Conservation (phyloP, 2,888 invertebrate species). For the Agrochola litura region DNA sequence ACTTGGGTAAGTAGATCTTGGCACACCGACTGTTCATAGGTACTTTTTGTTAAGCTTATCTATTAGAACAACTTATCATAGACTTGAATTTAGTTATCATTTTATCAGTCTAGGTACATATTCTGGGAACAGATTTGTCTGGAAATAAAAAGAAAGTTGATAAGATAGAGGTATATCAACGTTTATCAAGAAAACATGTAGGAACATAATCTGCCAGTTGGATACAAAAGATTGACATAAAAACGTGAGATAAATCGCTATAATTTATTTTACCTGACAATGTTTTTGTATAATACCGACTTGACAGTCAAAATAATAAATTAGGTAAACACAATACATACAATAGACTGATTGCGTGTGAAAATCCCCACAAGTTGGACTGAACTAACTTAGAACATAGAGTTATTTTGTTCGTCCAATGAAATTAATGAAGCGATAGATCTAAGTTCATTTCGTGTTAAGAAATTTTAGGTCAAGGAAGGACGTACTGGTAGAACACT, state of each 20-base stretch:
- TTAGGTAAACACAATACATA: constrained; percentile 38
- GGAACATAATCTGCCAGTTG: not conserved
- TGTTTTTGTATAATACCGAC: constrained; percentile 13
- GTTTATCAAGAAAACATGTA: not conserved
- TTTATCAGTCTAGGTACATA: not conserved
- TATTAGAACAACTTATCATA: not conserved
- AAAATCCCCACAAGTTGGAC: constrained; percentile 11
- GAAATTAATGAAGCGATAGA: constrained; percentile 32
- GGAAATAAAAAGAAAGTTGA: constrained; percentile 30
- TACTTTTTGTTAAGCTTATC: not conserved
- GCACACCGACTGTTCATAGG: not conserved
- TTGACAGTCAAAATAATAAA: constrained; percentile 45
- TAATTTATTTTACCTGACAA: constrained; percentile 34
- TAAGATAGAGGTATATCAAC: not conserved
- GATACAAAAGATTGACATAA: constrained; percentile 4
- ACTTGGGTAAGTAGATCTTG: not conserved
- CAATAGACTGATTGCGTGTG: constrained; percentile 35
- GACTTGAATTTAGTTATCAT: not conserved
- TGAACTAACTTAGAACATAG: not conserved
- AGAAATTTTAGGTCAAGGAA: constrained; percentile 53
- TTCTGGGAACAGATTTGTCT: not conserved
- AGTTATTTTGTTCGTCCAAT: constrained; percentile 26
- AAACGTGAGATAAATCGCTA: constrained; percentile 28
- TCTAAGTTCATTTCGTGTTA: constrained; percentile 2
- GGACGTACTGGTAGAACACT: constrained; percentile 9